Evolutionary conservation across 1,140 invertebrate genomes (phyloP), one percentile per base, ranked within the genome.

Genomic region (Ericerus pela): DNA sequence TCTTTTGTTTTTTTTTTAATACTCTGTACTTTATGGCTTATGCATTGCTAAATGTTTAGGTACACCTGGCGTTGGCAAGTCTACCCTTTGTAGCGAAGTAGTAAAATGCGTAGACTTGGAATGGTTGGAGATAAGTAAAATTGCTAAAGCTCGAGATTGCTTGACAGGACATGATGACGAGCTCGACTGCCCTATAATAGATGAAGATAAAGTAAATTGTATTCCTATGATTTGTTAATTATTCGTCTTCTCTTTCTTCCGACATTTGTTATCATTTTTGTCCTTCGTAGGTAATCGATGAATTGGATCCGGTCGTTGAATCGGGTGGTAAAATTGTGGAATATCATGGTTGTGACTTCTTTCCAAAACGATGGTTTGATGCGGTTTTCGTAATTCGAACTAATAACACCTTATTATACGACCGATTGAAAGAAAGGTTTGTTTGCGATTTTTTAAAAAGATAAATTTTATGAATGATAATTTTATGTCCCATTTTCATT

Each of bases 321-420:
- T 73, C 82, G 63, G 94, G 94, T 58, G 92, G 91, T 28, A 86
- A 89, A 64, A 82, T 99, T 61, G 80, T 97, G 2, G 96, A 99
- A 66, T 98, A 98, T 70, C 95, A 98, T 69, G 82, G 89, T 38
- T 87, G 88, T 72, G 94, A 97, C 57, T 91, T 99, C 66, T 98
- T 98, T 63, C 95, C 95, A 0, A 83, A 96, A 70, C 71, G 88
- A 54, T 98, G 92, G 91, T 96, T 98, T 72, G 87, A 96, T 67
- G 82, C 84, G 47, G 86, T 98, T 6, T 93, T 96, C 75, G 93
- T 99, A 2, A 73, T 98, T 22, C 76, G 86, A 63, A 88, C 91
- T 51, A 79, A 91, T 62, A 98, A 94, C 63, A 85, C 82, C 27
- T 70, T 78, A 24, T 73, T 99, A 1, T 96, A 88, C 73, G 89